Evolutionary conservation across 37 sponge, comb jelly and placozoan species (phyloP), one percentile per base, ranked within the genome.

Genomic region (Oopsacas minuta): DNA sequence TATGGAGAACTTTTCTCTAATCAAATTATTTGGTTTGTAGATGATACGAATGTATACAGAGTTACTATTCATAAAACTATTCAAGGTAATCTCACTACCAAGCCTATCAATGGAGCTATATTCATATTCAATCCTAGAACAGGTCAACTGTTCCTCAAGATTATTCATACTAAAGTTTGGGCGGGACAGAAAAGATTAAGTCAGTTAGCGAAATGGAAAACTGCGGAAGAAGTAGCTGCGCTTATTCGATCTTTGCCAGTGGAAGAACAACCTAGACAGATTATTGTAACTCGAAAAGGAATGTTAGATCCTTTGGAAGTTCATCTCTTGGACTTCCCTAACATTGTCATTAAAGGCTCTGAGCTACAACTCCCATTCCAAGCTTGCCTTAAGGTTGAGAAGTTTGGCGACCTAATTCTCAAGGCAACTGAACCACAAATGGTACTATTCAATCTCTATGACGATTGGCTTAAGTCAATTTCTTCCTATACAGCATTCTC

Each of bases 171-270:
- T 38, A 88, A 87, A 38, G 99, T 98, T 86, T 98, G 99, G 99
- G 99, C 99, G 52, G 99, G 99, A n/a, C 99, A 98, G 92, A 98
- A 98, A 86, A 92, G 99, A 89, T 90, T 98, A n/a, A 92, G 99
- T 0, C 87, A 96, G 91, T 84, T 98, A 82, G 99, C 99, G 52
- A 98, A 98, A 88, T 98, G 99, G 99, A 98, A 98, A 90, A 98
- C 99, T 20, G 99, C 99, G 0, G 99, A 98, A 81, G 99, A 98
- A 39, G 99, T 95, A 35, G 99, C 99, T 23, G 99, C 99, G 38
- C 84, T 98, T 52, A 98, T 98, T 83, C 89, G 99, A 0, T 98
- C 99, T n/a, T 89, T 98, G 5, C 99, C 99, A 22, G 94, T 98
- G 49, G 99, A 98, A 88, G 99, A 98, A 52, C 99, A 98, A 82